Base-by-base conservation (phyloP, 1,140 invertebrate species). In the Drosophila repleta region DNA sequence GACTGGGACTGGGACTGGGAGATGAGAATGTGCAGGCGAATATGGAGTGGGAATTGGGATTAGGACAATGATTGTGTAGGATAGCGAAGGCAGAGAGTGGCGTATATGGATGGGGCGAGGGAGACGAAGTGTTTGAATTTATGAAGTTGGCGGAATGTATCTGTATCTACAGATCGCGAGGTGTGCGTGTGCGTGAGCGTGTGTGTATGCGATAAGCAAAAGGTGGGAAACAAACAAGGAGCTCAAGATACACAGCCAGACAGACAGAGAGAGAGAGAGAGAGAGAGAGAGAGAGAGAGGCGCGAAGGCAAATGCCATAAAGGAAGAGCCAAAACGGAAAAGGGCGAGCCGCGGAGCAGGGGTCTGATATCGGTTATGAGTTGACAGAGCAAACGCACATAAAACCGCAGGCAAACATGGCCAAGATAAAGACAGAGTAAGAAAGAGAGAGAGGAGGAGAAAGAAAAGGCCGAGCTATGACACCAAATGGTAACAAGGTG, bases 221-320 rank as follows among this genome's bases (percentile, higher is more conserved):
- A 69, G 74, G 69, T 73, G 60, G 74, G 64, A 73, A 74, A 69
- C 70, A 76, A 69, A 74, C 70, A 74, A 76, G 74, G 70, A 76
- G 71, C 58, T 41, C 18, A 63, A 53, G 46, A 69, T 18, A 45
- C n/a, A 6, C 7, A 17, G 39, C 39, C 0, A 13, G 0, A 11
- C 35, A n/a, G n/a, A n/a, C n/a, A n/a, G n/a, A n/a, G 35, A 37
- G 35, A 37, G 7, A 37, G 7, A 1, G 32, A 35, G 32, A 35
- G 32, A 10, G 4, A 37, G 35, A 37, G 35, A 13, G 35, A 37
- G 35, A 4, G 11, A 48, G 15, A 32, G 15, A 20, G n/a, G 41
- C 29, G 29, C 46, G 48, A 51, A 57, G 61, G 29, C 37, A 48
- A 62, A 43, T 43, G 53, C 39, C 21, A 66, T 7, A 62, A 62